These are phyloP conservation scores for Ctenosaura bakeri DNA, from an alignment of 2,797 vertebrate species.

Conservation along the genomic window DNA sequence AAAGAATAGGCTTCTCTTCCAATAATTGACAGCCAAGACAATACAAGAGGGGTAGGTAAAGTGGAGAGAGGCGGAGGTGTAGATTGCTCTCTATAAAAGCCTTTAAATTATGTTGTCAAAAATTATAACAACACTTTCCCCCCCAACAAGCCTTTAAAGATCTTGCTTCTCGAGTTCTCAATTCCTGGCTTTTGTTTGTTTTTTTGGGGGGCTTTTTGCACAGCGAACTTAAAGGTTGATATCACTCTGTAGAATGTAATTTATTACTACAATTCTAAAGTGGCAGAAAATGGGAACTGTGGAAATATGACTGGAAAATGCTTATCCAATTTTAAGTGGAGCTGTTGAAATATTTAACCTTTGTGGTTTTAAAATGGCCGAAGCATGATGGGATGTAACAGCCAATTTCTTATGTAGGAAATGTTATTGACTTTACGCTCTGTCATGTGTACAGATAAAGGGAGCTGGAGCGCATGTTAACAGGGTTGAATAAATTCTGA, in stretches of 20 bases:
- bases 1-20: slow-evolving; percentile 77
- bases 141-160: slow-evolving; percentile 65
- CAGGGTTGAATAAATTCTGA: slow-evolving; percentile 27
- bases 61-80: slow-evolving; percentile 78
- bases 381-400: slow-evolving; percentile 22
- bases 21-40: slow-evolving; percentile 81
- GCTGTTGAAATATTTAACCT: slow-evolving; percentile 43
- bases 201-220: slow-evolving; percentile 47
- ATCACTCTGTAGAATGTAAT: slow-evolving; percentile 62
- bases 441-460: slow-evolving; percentile 30
- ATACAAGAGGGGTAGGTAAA: slow-evolving; percentile 75
- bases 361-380: slow-evolving; percentile 36
- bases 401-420: slow-evolving; percentile 18
- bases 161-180: slow-evolving; percentile 67
- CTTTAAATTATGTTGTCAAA: slow-evolving; percentile 82
- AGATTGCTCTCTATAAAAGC: slow-evolving; percentile 79
- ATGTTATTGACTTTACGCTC: slow-evolving; percentile 30
- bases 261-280: slow-evolving; percentile 56
- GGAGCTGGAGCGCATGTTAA: slow-evolving; percentile 20
- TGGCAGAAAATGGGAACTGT: slow-evolving; percentile 52
- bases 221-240: slow-evolving; percentile 66
- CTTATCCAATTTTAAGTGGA: slow-evolving; percentile 45
- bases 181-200: slow-evolving; percentile 73
- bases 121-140: slow-evolving; percentile 77
- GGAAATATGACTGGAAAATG: slow-evolving; percentile 40